Evolutionary conservation across 2,113 vertebrate species (phyloP), one percentile per base, ranked within the genome.

Genomic region (Microtus pennsylvanicus): DNA sequence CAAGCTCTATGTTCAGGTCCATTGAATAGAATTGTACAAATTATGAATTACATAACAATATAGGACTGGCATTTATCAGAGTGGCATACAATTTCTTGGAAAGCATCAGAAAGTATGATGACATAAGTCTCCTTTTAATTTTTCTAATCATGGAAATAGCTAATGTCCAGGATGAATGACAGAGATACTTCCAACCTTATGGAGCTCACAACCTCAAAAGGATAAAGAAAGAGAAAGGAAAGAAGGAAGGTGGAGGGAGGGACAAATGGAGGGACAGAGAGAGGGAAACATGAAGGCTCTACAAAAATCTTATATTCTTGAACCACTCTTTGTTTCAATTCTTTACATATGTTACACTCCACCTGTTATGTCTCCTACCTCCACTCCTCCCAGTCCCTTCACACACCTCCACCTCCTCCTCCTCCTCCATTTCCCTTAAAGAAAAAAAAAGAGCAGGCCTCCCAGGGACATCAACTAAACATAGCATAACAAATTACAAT

Each of bases 81-180:
- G 8, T 92, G 38, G 65, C 22, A 52, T 93, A 26, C 67, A 75
- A 78, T 30, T 45, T 96, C n/a, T 55, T 85, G 33, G 16, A 21
- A 91, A 92, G n/a, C 6, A 89, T 47, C 24, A 93, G 47, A 92
- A 90, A 95, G 70, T 26, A 96, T 38, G 42, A 81, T 63, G 38
- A 97, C 47, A 47, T 55, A 94, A 94, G 69, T 50, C 69, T 88
- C 38, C 86, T 47, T 91, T 42, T 63, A 94, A 63, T 89, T 94
- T 50, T 93, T 70, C 6, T 30, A 80, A 30, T 76, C 50, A 63
- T 4, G 58, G 8, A 65, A 63, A 47, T 69, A 82, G 24, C 74
- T 78, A 95, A 90, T 45, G 33, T 45, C 72, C 77, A 13, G 33
- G 24, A 21, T 91, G 21, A 47, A 67, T 69, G 42, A 94, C 2